Evolutionary conservation across 2,797 vertebrate species (phyloP).

Genomic region (Pseudomugil tenellus): DNA sequence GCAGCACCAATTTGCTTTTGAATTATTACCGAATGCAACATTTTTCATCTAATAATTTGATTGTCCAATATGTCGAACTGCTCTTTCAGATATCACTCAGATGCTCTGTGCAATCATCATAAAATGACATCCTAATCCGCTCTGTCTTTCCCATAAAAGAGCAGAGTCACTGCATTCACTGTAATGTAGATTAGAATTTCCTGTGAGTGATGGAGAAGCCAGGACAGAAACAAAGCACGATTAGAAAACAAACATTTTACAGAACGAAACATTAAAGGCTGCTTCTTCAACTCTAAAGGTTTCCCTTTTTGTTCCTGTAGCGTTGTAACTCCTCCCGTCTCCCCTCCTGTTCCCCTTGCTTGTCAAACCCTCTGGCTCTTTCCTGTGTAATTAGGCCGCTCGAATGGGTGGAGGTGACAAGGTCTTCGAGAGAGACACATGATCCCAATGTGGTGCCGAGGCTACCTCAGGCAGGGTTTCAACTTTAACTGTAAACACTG

Average conservation of each 20-base stretch:
- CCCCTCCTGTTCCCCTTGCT: constrained; percentile 18
- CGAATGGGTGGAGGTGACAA: constrained; percentile 61
- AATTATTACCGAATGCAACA: constrained; percentile 22
- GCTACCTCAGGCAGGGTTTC: constrained; percentile 48
- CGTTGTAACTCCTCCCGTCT: constrained; percentile 26
- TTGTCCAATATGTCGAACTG: constrained; percentile 37
- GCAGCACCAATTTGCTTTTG: constrained; percentile 25
- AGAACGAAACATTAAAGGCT: constrained; percentile 27
- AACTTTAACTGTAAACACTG: constrained; percentile 51
- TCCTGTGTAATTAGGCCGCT: constrained; percentile 69
- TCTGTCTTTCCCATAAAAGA: constrained; percentile 43
- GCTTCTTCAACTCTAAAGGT: constrained; percentile 30
- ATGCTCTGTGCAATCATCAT: constrained; percentile 50
- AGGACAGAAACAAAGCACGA: constrained; percentile 25
- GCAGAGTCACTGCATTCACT: constrained; percentile 32
- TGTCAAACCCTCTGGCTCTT: constrained; percentile 51
- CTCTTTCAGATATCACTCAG: constrained; percentile 53
- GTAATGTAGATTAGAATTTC: constrained; percentile 35
- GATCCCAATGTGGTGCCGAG: constrained; percentile 54
- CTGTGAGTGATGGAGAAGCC: constrained; percentile 22
- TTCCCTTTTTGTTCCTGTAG: constrained; percentile 21
- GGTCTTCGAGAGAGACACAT: constrained; percentile 61
- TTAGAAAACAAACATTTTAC: constrained; percentile 30
- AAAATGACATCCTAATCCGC: constrained; percentile 66
- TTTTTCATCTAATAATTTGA: constrained; percentile 25